phyloP scores from a whole-genome alignment of 2,113 vertebrate species.

The Phalacrocorax carbo region DNA sequence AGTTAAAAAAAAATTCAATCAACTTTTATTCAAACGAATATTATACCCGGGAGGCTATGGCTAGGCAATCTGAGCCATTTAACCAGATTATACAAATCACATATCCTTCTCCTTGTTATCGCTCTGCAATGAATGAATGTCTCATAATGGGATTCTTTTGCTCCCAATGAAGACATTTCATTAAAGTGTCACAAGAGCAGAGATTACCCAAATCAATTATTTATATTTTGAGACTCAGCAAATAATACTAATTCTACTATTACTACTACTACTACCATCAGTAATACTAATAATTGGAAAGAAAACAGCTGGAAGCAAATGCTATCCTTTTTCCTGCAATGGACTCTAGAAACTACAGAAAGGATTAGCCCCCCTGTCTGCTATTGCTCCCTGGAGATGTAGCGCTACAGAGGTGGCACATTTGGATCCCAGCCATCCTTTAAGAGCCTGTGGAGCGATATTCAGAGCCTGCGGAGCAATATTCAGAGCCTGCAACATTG shows the following conservation, averaged over 20 bases:
- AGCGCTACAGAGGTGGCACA: background rate
- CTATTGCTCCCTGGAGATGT: background rate
- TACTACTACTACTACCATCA: background rate
- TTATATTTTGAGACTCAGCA: slow-evolving; percentile 72
- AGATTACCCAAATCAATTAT: slow-evolving; percentile 78
- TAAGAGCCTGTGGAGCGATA: background rate
- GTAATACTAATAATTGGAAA: slow-evolving; percentile 64
- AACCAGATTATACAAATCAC: slow-evolving; percentile 69
- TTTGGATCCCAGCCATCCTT: background rate
- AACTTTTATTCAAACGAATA: slow-evolving; percentile 53
- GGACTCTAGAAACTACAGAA: background rate
- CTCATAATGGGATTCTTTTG: slow-evolving; percentile 70
- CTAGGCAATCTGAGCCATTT: slow-evolving; percentile 60
- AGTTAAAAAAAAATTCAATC: slow-evolving; percentile 41
- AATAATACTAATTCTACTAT: slow-evolving; percentile 66
- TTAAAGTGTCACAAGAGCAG: slow-evolving; percentile 72
- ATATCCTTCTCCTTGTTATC: slow-evolving; percentile 62
- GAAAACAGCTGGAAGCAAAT: slow-evolving; percentile 56
- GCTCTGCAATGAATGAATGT: slow-evolving; percentile 48
- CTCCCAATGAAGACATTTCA: slow-evolving; percentile 77
- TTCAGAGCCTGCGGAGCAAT: background rate
- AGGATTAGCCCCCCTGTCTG: background rate
- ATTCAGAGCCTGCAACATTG: background rate
- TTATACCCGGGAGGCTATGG: slow-evolving; percentile 35
- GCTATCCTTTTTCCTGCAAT: background rate